Percentiles rank a stretch among this genome's conserved stretches.
Evolutionary conservation across 2,113 vertebrate genomes (phyloP).

Genomic region (Tylochromis polylepis): DNA sequence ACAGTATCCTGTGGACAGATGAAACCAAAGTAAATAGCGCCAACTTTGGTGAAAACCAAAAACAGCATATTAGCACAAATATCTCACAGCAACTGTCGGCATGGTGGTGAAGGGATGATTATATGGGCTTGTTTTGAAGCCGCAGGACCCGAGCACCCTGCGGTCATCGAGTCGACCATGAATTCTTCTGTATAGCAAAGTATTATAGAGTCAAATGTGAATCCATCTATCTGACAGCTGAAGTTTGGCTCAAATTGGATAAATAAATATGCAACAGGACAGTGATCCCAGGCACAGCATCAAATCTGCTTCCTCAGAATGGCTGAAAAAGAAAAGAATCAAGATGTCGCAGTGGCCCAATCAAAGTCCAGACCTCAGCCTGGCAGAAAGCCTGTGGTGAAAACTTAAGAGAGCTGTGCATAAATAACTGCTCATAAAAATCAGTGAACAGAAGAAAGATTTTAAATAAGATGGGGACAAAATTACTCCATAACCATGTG

Average conservation of each 20-base stretch:
- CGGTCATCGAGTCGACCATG: too few species aligned
- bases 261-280: neutral
- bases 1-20: too few species aligned
- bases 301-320: neutral
- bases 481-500: neutral
- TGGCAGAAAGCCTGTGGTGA: neutral
- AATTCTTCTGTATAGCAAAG: neutral
- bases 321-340: neutral
- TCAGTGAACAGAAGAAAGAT: neutral
- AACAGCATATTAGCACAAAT: too few species aligned
- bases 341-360: neutral
- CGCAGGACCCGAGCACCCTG: too few species aligned
- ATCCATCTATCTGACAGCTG: neutral
- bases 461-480: neutral
- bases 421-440: neutral
- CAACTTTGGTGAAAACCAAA: too few species aligned
- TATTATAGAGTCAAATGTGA: neutral
- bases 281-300: neutral
- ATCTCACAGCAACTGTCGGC: too few species aligned
- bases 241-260: neutral
- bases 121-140: too few species aligned
- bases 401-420: neutral
- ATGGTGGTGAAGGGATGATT: too few species aligned
- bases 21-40: too few species aligned
- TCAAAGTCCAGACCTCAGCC: neutral